Evolutionary conservation across 2,888 invertebrate genomes (phyloP).

Genomic region (Sthenelais limicola): DNA sequence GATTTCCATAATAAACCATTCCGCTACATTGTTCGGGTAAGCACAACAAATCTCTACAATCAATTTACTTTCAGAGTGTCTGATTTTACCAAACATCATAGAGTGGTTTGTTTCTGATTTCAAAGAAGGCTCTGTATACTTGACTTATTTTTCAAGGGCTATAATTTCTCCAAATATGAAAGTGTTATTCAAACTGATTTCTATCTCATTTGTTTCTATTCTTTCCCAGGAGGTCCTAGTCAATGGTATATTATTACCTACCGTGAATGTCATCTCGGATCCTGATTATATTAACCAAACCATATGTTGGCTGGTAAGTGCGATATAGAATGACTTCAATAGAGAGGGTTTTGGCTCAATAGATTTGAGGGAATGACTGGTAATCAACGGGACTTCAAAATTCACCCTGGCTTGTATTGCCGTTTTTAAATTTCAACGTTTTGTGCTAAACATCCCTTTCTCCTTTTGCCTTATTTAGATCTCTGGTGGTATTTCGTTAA

Average conservation of each 20-base stretch:
- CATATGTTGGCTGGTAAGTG: constrained; percentile 87
- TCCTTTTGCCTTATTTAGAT: too few species aligned
- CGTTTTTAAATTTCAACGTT: background rate
- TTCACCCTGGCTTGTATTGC: background rate
- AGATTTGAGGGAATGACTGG: too few species aligned
- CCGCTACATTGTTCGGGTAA: constrained; percentile 78
- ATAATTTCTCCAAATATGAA: too few species aligned
- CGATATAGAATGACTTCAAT: too few species aligned
- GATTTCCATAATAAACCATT: constrained; percentile 88
- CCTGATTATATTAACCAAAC: constrained; percentile 93
- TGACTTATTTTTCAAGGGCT: too few species aligned
- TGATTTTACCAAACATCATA: too few species aligned
- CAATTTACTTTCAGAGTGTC: too few species aligned
- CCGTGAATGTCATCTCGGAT: constrained; percentile 83
- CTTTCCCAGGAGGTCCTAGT: constrained; percentile 81
- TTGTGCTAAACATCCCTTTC: too few species aligned
- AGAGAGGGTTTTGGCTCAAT: too few species aligned
- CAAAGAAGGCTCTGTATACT: too few species aligned
- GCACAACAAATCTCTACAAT: constrained; percentile 45
- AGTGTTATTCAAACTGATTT: background rate
- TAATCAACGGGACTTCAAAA: background rate
- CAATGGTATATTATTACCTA: constrained; percentile 81
- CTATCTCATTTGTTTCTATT: background rate
- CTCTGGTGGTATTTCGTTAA: too few species aligned
- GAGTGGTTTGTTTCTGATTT: too few species aligned